Conservation (phyloP, 2,888 invertebrate species). For the Protodeltote pygarga region DNA sequence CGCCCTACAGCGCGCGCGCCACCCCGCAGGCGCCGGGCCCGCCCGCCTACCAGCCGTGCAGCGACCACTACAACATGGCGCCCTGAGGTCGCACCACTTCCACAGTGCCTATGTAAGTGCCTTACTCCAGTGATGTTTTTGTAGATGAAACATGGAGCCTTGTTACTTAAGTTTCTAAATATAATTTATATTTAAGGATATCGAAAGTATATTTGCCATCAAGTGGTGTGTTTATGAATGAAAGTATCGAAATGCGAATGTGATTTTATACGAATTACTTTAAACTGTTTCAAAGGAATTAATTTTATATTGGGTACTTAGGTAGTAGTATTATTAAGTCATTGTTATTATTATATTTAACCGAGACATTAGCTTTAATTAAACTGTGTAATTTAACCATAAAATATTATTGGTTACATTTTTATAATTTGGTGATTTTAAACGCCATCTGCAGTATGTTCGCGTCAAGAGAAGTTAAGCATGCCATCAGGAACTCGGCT, state of each 20-base stretch:
- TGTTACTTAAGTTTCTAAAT: slow-evolving; percentile 22
- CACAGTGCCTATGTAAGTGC: slow-evolving; percentile 50
- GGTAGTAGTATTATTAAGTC: slow-evolving; percentile 36
- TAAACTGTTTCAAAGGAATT: slow-evolving; percentile 24
- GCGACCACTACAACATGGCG: slow-evolving; percentile 66
- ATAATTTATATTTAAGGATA: slow-evolving; percentile 18
- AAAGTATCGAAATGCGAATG: slow-evolving; percentile 29
- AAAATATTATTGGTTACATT: no score
- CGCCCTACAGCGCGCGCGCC: slow-evolving; percentile 74
- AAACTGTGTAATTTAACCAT: slow-evolving; percentile 24
- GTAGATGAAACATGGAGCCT: slow-evolving; percentile 8
- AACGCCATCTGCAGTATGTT: no score
- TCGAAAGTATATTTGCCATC: slow-evolving; percentile 37
- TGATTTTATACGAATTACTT: slow-evolving; percentile 53
- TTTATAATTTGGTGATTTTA: no score
- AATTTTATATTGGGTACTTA: slow-evolving; percentile 35
- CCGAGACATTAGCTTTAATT: slow-evolving; percentile 47
- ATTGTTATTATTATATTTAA: slow-evolving; percentile 48
- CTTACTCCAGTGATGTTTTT: slow-evolving; percentile 59
- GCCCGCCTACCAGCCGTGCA: slow-evolving; percentile 75
- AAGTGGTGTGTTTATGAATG: slow-evolving; percentile 32
- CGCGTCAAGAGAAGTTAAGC: no score
- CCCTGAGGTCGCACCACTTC: slow-evolving; percentile 2
- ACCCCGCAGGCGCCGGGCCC: slow-evolving; percentile 81
- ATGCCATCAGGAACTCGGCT: no score